Evolutionary conservation across 1,140 invertebrate genomes (phyloP).

Genomic region (Diorhabda elongata): DNA sequence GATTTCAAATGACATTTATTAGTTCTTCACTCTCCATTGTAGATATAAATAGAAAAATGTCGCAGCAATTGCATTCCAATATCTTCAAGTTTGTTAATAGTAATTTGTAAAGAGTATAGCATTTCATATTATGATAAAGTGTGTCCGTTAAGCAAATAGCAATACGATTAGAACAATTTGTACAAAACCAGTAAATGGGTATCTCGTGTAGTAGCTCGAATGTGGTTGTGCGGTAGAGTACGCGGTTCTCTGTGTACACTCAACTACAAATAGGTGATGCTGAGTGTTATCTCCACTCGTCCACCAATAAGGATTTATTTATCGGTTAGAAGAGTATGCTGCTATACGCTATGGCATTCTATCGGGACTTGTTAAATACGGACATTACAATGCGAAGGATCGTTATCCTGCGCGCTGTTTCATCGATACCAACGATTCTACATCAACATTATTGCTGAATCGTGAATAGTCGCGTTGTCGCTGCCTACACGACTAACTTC

Average conservation of each 20-base stretch:
- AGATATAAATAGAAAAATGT: no score
- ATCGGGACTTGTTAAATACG: conserved; percentile 45
- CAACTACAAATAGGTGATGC: conserved; percentile 35
- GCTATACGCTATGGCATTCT: conserved; percentile 35
- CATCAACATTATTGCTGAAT: conserved; percentile 46
- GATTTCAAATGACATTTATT: no score
- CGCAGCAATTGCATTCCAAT: no score
- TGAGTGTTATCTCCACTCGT: conserved; percentile 34
- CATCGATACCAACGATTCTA: conserved; percentile 43
- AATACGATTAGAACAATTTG: conserved; percentile 1
- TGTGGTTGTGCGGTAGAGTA: conserved; percentile 4
- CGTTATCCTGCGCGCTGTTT: conserved; percentile 42
- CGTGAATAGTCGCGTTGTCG: conserved; percentile 41
- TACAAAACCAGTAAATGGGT: conserved; percentile 6
- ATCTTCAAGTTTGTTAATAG: no score
- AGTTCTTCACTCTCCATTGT: no score
- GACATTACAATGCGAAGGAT: conserved; percentile 46
- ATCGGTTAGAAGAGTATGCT: conserved; percentile 32
- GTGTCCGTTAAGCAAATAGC: not conserved
- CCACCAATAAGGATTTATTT: conserved; percentile 43
- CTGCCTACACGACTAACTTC: conserved; percentile 31
- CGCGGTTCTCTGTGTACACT: conserved; percentile 8
- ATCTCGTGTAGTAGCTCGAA: conserved; percentile 10
- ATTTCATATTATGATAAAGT: not conserved
- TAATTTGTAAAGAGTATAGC: no score